A percentile compares a stretch with the other conserved stretches of the same genome.
These are phyloP conservation scores for Diploptera punctata DNA, from an alignment of 2,888 invertebrate species.

Conservation along the genomic window DNA sequence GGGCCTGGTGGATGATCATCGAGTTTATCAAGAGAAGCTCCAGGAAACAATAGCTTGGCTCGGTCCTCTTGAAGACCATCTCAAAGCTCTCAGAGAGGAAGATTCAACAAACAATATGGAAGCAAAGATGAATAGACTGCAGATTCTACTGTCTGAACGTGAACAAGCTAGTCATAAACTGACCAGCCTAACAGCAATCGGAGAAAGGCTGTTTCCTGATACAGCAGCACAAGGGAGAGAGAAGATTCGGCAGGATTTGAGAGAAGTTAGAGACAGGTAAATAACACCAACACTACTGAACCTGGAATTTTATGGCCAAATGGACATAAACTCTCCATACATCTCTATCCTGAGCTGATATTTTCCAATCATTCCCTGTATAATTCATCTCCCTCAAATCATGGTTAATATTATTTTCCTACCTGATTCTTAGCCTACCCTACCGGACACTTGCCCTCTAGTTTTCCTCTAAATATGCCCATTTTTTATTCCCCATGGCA, in stretches of 20 bases:
- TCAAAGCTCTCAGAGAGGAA: conserved; percentile 57
- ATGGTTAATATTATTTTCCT: too few species aligned
- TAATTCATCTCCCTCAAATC: too few species aligned
- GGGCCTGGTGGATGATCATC: conserved; percentile 82
- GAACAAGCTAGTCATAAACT: conserved; percentile 86
- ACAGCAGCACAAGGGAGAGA: conserved; percentile 93
- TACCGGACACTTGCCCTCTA: too few species aligned
- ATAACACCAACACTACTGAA: too few species aligned
- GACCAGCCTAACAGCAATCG: conserved; percentile 73
- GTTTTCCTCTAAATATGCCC: too few species aligned
- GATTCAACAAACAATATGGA: conserved; percentile 57
- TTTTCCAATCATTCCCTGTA: too few species aligned
- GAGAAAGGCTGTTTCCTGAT: conserved; percentile 90
- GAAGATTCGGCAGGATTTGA: conserved; percentile 82
- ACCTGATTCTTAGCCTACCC: too few species aligned
- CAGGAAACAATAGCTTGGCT: conserved; percentile 81
- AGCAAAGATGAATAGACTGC: conserved; percentile 50
- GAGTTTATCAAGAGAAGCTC: conserved; percentile 75
- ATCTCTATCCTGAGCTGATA: too few species aligned
- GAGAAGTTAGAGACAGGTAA: conserved; percentile 72
- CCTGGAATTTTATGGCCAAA: too few species aligned
- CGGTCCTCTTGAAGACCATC: conserved; percentile 73
- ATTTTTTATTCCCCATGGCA: too few species aligned
- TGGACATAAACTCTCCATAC: too few species aligned
- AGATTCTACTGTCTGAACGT: conserved; percentile 67